Base-by-base conservation (phyloP, 1,140 invertebrate genomes). In the Stegodyphus mimosarum region DNA sequence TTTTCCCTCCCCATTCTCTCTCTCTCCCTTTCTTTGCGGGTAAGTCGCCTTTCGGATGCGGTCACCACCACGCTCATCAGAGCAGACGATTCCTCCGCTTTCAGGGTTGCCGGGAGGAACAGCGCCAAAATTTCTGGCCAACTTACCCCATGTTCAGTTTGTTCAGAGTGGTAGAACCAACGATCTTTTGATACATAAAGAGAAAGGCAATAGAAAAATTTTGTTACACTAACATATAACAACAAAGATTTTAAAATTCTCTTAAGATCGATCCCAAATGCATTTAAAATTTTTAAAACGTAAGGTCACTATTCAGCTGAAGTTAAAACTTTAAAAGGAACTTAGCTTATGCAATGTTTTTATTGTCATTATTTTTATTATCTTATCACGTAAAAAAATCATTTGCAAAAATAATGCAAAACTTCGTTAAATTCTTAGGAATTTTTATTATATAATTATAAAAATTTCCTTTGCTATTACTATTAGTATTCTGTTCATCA, bases 1-100 rank as follows among this genome's bases (percentile, higher is more conserved):
- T 66, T 77, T 15, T 60, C 55, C 15, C 55, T 9, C 55, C 15
- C 55, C 55, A 5, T 60, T 15, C 9, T 60, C 55, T 15, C 55
- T 60, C 55, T 15, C 15, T 60, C 55, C 15, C 55, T 55, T 55
- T 55, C 33, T 48, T 33, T 75, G 11, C 64, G 6, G 17, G 6
- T 17, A 69, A 53, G 9, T 69, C 18, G 55, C 50, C 60, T 73
- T 83, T 74, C 70, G 67, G 70, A 74, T 83, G 80, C 71, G 71
- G 80, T 74, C 63, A 55, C 70, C 71, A 83, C 49, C 69, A 81
- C 53, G 60, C 70, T 81, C 69, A 13, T 73, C 70, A 50, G 69
- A 48, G 33, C 69, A 9, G n/a, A 2, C 64, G 50, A 49, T 60
- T n/a, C 15, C 33, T 50, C 9, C 33, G 6, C 55, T 11, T 15